Percentiles rank a stretch among this genome's conserved stretches.
Evolutionary conservation across 2,797 vertebrate species (phyloP).

Genomic region (Austrolebias charrua): DNA sequence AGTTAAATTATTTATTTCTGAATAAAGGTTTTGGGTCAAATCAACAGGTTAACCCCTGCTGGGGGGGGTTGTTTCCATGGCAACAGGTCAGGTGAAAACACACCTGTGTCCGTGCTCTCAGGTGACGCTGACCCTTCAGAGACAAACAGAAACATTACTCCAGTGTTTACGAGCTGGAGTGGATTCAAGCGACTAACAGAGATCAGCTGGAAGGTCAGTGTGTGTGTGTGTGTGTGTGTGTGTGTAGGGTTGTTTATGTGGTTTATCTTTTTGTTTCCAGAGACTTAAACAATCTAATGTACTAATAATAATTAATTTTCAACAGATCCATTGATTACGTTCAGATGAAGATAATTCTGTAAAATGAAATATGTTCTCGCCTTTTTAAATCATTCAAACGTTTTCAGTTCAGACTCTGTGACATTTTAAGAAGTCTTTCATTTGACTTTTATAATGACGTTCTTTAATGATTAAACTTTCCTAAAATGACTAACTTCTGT

Average conservation of each 20-base stretch:
- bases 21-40: not conserved
- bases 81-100: constrained; percentile 16
- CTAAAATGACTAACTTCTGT: too few relatives aligned
- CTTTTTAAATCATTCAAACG: not conserved
- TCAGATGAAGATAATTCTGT: too few relatives aligned
- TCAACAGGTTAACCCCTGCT: too few relatives aligned
- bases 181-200: constrained; percentile 14
- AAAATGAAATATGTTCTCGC: not conserved
- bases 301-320: too few relatives aligned
- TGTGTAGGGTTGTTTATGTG: not conserved
- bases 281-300: not conserved
- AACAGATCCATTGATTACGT: not conserved
- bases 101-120: constrained; percentile 14
- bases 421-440: too few relatives aligned
- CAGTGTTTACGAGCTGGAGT: constrained; percentile 33
- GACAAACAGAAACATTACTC: constrained; percentile 13
- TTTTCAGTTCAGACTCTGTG: not conserved
- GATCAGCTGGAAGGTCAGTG: constrained; percentile 18
- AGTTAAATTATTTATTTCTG: too few relatives aligned
- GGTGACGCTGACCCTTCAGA: constrained; percentile 15
- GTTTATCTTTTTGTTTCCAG: not conserved
- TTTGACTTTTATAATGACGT: not conserved
- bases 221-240: not conserved
- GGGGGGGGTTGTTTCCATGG: constrained; percentile 22
- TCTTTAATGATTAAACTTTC: not conserved